Base-by-base conservation (phyloP, 1,140 invertebrate genomes). In the Platorchestia sp. region DNA sequence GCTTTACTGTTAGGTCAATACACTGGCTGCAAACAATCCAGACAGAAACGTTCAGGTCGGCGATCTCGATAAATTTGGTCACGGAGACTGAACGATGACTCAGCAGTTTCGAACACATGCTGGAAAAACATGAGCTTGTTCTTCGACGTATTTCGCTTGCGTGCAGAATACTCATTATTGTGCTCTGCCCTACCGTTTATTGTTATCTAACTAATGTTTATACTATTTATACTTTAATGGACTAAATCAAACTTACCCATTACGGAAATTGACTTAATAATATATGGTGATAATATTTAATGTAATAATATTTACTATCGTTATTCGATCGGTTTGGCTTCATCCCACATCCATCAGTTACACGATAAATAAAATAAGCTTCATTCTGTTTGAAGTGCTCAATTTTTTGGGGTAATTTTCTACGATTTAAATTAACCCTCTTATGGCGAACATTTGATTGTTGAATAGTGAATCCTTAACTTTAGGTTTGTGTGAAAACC, bases 31-130 rank as follows among this genome's bases (percentile, higher is more conserved):
- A 89, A 89, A 89, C 87, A 42, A 36, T 27, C 43, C 87, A 89
- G 87, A 41, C n/a, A 89, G 87, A 41, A 89, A 44, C n/a, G 87
- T 89, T 40, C 43, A 44, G 91, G 91, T 93, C 91, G 45, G 43
- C 45, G 45, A 10, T 47, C 45, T 93, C 91, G 45, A 93, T 93
- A 47, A 93, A 93, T 44, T 93, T 44, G 45, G 45, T 44, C 43
- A 93, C 91, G 91, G 91, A 45, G 36, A 45, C 43, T 93, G 91
- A 93, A 93, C 40, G 45, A 93, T 93, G 45, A 93, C 91, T 93
- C 45, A 14, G 91, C 91, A 44, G 42, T 89, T 89, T 42, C 36
- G 43, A 42, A 36, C 59, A 75, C 59, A 75, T 75, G 59, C 59
- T 75, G 59, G 59, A 75, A 75, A 75, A 75, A 75, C 59, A 75